A percentile compares a stretch with the other conserved stretches of the same genome.
These are phyloP conservation scores for Tiliacea citrago DNA, from an alignment of 2,888 invertebrate species.

Conservation along the genomic window DNA sequence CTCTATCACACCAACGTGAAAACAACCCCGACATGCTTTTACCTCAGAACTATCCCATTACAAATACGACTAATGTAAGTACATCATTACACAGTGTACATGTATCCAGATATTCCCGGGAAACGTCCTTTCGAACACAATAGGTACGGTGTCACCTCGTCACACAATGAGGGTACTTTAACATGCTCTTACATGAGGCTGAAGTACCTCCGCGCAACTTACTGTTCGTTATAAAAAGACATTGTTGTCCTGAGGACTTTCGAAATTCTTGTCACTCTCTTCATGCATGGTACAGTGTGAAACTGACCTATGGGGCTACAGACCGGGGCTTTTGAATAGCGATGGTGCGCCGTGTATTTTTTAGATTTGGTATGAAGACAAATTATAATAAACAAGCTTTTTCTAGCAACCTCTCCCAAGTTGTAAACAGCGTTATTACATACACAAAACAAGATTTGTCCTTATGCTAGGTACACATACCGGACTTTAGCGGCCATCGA, in stretches of 20 bases:
- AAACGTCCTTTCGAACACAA: constrained; percentile 74
- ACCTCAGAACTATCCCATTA: constrained; percentile 53
- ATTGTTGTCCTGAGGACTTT: constrained; percentile 70
- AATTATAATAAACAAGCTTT: not conserved
- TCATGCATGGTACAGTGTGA: constrained; percentile 30
- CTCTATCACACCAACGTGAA: constrained; percentile 5
- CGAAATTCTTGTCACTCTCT: constrained; percentile 49
- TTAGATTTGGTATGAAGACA: not conserved
- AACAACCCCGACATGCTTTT: constrained; percentile 31
- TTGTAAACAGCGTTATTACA: too few relatives aligned
- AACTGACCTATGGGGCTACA: constrained; percentile 23
- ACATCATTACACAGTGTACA: constrained; percentile 48
- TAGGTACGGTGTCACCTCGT: constrained; percentile 73
- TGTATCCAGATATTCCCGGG: constrained; percentile 56
- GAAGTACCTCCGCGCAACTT: constrained; percentile 67
- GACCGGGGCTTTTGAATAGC: not conserved
- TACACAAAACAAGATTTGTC: not conserved
- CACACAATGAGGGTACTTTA: constrained; percentile 71
- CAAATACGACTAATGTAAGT: constrained; percentile 45
- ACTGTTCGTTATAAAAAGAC: constrained; percentile 75
- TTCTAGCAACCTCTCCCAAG: not conserved
- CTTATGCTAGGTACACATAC: not conserved
- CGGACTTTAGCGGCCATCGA: too few relatives aligned
- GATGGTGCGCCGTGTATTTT: not conserved
- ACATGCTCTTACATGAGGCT: constrained; percentile 71